Evolutionary conservation across 2,113 vertebrate species (phyloP).

Genomic region (Eulacestoma nigropectus): DNA sequence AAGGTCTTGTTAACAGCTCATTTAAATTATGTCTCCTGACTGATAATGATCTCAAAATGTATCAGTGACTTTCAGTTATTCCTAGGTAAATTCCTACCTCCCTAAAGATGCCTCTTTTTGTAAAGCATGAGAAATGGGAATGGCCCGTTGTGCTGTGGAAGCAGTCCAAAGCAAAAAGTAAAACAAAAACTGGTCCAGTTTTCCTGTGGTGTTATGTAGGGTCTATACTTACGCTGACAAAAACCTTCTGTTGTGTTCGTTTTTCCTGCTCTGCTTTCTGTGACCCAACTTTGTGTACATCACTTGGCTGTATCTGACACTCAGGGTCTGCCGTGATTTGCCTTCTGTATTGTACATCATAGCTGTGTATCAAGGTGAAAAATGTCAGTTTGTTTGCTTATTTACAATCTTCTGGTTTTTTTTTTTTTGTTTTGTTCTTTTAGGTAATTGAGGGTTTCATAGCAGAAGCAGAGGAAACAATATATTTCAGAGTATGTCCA

Average conservation of each 20-base stretch:
- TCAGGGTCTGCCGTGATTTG: neutral
- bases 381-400: neutral
- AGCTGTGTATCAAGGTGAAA: neutral
- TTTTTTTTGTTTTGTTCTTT: neutral
- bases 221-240: neutral
- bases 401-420: neutral
- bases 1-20: neutral
- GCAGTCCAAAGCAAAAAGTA: neutral
- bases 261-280: neutral
- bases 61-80: neutral
- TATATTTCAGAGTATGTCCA: neutral
- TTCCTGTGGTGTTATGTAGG: neutral
- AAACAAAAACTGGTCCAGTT: neutral
- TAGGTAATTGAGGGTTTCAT: neutral
- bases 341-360: neutral
- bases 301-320: neutral
- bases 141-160: neutral
- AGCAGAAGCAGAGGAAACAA: neutral
- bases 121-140: neutral
- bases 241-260: slow-evolving; percentile 29
- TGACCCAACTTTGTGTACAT: neutral
- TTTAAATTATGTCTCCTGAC: neutral
- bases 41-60: neutral
- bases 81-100: neutral
- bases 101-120: neutral